Percentiles rank a stretch among this genome's conserved stretches.
Conservation (phyloP, 2,888 invertebrate species). For the Calameuta filiformis region DNA sequence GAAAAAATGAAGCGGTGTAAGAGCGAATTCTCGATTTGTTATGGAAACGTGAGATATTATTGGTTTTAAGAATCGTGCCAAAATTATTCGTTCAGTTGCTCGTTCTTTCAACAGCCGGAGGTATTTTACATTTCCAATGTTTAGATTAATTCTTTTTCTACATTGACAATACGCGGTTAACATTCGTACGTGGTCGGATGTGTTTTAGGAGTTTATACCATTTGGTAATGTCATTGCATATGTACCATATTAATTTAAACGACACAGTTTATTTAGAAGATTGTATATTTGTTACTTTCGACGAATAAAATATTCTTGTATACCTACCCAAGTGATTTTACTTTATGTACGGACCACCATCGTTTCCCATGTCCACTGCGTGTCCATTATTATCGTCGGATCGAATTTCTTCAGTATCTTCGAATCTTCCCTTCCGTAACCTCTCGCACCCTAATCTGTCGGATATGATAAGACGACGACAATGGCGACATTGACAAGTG, state of each 20-base stretch:
- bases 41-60: conserved; percentile 26
- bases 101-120: conserved; percentile 32
- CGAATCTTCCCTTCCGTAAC: background rate
- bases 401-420: background rate
- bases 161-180: conserved; percentile 48
- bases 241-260: conserved; percentile 36
- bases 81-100: conserved; percentile 51
- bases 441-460: background rate
- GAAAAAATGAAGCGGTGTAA: background rate
- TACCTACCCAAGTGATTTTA: conserved; percentile 46
- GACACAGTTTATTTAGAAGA: conserved; percentile 59
- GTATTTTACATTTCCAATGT: conserved; percentile 20
- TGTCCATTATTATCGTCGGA: too few species aligned
- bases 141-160: conserved; percentile 29
- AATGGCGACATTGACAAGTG: conserved; percentile 34
- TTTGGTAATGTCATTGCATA: conserved; percentile 6
- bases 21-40: background rate
- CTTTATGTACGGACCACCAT: background rate
- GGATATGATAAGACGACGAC: background rate
- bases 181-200: conserved; percentile 16
- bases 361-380: background rate
- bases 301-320: conserved; percentile 67
- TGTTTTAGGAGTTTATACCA: conserved; percentile 7
- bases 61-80: conserved; percentile 59
- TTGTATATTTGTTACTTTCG: conserved; percentile 66